Percentiles rank a stretch among this genome's conserved stretches.
phyloP scores from a whole-genome alignment of 2,797 vertebrate species.

The Dicrostonyx torquatus region DNA sequence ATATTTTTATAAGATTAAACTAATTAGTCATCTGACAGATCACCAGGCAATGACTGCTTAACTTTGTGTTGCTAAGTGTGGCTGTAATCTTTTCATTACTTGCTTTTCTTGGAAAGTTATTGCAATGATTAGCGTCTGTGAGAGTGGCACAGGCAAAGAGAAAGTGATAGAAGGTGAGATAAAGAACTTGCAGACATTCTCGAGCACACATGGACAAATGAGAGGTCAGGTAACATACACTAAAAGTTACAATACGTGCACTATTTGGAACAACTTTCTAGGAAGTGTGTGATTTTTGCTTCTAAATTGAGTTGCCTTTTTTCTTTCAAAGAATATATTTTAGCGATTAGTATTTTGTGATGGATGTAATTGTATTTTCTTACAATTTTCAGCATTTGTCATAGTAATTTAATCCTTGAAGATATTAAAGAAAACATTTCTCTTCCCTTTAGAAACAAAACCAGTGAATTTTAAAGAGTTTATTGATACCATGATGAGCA shows the following conservation, averaged over 20 bases:
- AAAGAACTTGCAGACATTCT: neutral
- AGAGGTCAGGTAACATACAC: neutral
- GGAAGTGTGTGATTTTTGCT: neutral
- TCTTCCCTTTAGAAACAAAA: slow-evolving; percentile 44
- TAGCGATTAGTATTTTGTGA: slow-evolving; percentile 18
- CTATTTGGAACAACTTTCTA: neutral
- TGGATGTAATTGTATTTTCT: slow-evolving; percentile 2
- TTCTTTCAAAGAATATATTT: neutral
- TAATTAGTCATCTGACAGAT: neutral
- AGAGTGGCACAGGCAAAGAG: neutral
- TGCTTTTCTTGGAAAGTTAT: neutral
- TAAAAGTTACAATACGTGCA: neutral
- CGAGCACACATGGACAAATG: neutral
- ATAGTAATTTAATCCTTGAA: slow-evolving; percentile 32
- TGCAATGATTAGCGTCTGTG: neutral
- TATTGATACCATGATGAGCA: slow-evolving; percentile 41
- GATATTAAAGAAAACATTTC: slow-evolving; percentile 49
- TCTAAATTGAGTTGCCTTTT: slow-evolving; percentile 29
- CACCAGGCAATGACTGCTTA: neutral
- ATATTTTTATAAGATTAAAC: neutral
- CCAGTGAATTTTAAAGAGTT: slow-evolving; percentile 69
- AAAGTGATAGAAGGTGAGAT: neutral
- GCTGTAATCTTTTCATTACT: neutral
- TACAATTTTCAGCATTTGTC: slow-evolving; percentile 9
- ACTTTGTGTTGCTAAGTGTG: slow-evolving; percentile 10